Evolutionary conservation across 92 coral and sea anemone genomes (phyloP), one percentile per base, ranked within the genome.

Genomic region (Zoanthus sansibaricus): DNA sequence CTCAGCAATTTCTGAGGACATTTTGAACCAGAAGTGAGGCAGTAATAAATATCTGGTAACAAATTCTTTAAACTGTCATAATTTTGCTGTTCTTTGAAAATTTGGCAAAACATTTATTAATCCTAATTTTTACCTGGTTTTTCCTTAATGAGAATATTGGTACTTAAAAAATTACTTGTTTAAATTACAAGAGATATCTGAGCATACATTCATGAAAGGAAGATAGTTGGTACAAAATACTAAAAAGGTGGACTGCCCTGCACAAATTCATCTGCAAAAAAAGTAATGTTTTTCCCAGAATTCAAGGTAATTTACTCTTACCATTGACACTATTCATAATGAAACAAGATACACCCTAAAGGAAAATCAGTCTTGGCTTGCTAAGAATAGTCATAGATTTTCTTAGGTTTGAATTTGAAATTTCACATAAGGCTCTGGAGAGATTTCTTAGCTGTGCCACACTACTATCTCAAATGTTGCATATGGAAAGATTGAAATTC

Each of bases 251-350:
- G 76, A 72, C 77, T 72, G 77, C 77, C 56, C 77, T 42, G 77
- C 77, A 42, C 51, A 42, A 46, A 42, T 72, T 72, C 88, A 85
- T 79, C 64, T 85, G 16, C 44, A 25, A 25, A 82, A 33, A 82
- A 85, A 37, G 45, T 69, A 25, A 69, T 25, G 73, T 16, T 25
- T n/a, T 69, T 69, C 30, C 73, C 44, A 31, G 73, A 69, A 4
- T 69, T 69, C 73, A 69, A 69, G 73, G 73, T 69, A 72, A 85
- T 44, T 61, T 74, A 33, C 15, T 69, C 73, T 15, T 10, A 69
- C 14, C 73, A 69, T 69, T 30, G 73, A 62, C 73, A 69, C 73
- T 68, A 30, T 69, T 69, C 17, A 69, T 69, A 30, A 9, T 69
- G 5, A 46, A 25, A 25, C 25, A 69, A 69, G 73, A 69, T 69